A percentile compares a stretch with the other conserved stretches of the same genome.
phyloP scores from a whole-genome alignment of 2,888 invertebrate genomes.

The Pachliopta kotzebuea region DNA sequence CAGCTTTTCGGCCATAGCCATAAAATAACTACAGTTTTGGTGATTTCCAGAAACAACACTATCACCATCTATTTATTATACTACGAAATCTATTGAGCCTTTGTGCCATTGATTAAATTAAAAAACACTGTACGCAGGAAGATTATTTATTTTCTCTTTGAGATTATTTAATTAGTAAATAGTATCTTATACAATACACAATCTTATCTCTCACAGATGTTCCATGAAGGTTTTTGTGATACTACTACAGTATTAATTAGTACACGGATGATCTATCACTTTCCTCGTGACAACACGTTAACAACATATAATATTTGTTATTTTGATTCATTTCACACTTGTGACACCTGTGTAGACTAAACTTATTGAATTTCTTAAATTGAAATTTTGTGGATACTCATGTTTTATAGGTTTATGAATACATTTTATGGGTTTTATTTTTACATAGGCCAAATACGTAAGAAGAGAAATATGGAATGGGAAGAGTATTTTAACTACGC shows the following conservation, averaged over 20 bases:
- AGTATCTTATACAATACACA: background rate
- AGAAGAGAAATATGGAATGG: conserved; percentile 8
- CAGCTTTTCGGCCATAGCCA: too few relatives aligned
- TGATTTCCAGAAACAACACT: too few relatives aligned
- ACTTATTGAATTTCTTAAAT: background rate
- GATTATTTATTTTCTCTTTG: background rate
- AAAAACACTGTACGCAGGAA: too few relatives aligned
- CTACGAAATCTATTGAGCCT: too few relatives aligned
- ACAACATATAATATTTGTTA: too few relatives aligned
- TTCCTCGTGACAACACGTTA: background rate
- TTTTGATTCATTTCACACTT: too few relatives aligned
- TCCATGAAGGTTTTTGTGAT: background rate
- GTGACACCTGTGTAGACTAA: too few relatives aligned
- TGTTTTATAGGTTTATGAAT: conserved; percentile 58
- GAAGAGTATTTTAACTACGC: conserved; percentile 1
- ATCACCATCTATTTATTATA: too few relatives aligned
- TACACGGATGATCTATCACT: background rate
- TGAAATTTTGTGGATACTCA: conserved; percentile 32
- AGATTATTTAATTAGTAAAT: background rate
- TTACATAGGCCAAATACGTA: conserved; percentile 14
- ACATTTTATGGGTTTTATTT: conserved; percentile 51
- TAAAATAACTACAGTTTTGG: too few relatives aligned
- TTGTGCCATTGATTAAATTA: too few relatives aligned
- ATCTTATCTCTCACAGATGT: background rate
- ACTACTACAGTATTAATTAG: background rate